A percentile compares a stretch with the other conserved stretches of the same genome.
These are phyloP conservation scores for Hippopotamyrus pictus DNA, from an alignment of 2,797 vertebrate species.

Conservation along the genomic window DNA sequence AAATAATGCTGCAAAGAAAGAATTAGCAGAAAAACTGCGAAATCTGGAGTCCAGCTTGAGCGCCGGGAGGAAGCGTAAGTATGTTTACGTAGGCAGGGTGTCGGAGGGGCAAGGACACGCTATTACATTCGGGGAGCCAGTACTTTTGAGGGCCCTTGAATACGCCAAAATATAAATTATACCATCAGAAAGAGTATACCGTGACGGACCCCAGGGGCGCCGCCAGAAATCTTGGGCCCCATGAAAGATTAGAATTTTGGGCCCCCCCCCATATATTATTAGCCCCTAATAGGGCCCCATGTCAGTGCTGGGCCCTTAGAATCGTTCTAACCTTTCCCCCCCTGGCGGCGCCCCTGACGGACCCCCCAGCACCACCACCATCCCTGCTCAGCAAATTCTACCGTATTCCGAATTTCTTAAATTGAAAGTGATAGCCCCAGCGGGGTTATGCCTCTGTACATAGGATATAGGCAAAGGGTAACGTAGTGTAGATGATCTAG, in stretches of 20 bases:
- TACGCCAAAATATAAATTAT: not conserved
- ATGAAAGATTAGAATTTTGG: too few species aligned
- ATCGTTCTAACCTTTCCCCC: too few species aligned
- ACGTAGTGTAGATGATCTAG: not conserved
- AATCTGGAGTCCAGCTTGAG: constrained; percentile 82
- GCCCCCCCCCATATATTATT: too few species aligned
- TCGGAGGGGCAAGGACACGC: not conserved
- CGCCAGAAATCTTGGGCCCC: too few species aligned
- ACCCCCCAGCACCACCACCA: not conserved
- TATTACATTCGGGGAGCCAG: not conserved
- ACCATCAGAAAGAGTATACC: not conserved
- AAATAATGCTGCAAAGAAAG: constrained; percentile 60
- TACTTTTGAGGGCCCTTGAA: not conserved
- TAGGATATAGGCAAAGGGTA: not conserved
- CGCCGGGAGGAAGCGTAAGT: constrained; percentile 89
- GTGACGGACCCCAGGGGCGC: not conserved
- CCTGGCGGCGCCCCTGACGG: too few species aligned
- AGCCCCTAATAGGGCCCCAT: too few species aligned
- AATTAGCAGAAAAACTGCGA: constrained; percentile 71
- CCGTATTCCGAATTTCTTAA: not conserved
- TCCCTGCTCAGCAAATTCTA: not conserved
- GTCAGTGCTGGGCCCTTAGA: too few species aligned
- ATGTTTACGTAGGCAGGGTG: constrained; percentile 12
- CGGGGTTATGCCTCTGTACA: not conserved
- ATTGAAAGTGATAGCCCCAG: not conserved